A percentile compares a stretch with the other conserved stretches of the same genome.
Conservation (phyloP, 2,113 vertebrate species). For the Cynoglossus semilaevis region DNA sequence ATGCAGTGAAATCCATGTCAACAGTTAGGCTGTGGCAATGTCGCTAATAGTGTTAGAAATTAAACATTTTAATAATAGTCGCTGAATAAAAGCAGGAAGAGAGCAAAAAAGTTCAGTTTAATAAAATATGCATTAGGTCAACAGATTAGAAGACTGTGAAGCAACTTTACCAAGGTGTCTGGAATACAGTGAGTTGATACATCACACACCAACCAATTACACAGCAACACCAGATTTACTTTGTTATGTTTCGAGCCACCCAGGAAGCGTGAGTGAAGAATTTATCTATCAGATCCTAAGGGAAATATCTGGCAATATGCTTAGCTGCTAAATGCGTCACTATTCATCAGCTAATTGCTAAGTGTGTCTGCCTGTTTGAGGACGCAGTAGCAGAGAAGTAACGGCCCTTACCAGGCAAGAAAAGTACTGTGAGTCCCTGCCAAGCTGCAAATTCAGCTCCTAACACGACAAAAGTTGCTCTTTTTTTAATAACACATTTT, state of each 20-base stretch:
- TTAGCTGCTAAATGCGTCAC: not conserved
- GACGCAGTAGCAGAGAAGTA: not conserved
- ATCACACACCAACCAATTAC: not conserved
- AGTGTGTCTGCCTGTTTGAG: not conserved
- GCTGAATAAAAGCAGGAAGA: too few species aligned
- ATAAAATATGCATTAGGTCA: too few species aligned
- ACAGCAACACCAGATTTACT: not conserved
- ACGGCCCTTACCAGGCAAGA: too few species aligned
- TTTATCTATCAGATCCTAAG: not conserved
- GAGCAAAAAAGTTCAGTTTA: too few species aligned
- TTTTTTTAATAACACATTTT: not conserved
- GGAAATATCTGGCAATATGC: slow-evolving; percentile 1
- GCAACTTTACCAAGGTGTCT: not conserved
- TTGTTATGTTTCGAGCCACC: not conserved
- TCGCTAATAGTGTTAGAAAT: too few species aligned
- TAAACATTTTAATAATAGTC: too few species aligned
- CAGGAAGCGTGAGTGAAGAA: not conserved
- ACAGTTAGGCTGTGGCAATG: too few species aligned
- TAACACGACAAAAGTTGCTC: not conserved
- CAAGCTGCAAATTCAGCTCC: not conserved
- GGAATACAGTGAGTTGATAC: not conserved
- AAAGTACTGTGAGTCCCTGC: too few species aligned
- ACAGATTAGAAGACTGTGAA: too few species aligned
- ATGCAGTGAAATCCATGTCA: too few species aligned
- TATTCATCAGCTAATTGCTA: not conserved